Base-by-base conservation (phyloP, 2,888 invertebrate genomes). In the Anagyrus pseudococci region DNA sequence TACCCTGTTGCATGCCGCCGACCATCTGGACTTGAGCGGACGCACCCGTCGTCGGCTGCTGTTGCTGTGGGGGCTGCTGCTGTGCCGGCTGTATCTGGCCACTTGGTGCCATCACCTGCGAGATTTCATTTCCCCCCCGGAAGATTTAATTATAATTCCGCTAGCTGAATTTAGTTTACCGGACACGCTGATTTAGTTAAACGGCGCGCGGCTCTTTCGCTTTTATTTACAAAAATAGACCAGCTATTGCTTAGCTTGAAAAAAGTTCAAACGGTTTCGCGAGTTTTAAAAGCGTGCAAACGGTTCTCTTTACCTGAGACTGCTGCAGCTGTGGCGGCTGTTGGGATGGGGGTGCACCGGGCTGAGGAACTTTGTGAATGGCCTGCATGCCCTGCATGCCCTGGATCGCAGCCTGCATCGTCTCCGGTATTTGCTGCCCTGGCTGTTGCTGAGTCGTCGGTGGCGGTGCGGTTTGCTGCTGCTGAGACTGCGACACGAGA, bases 11-110 rank as follows among this genome's bases (percentile, higher is more conserved):
- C 54, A 76, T 70, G 33, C 71, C 69, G 15, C 72, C 68, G 19
- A 80, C 75, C 69, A 77, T 75, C 60, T 78, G 79, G 56, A 77
- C 76, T 59, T 71, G 73, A 62, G 70, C 67, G 2, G 55, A 10
- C 2, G 55, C 43, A 13, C 60, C 54, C 2, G 60, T 17, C 1
- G 64, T 15, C 20, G 58, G 22, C 69, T 75, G 64, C 67, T 71
- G 62, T 71, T 85, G 85, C 15, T 75, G 71, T 41, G 71, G 69
- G 82, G 83, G 80, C 64, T 84, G 84, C 57, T 84, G 71, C 41
- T 70, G 69, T 82, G 83, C 80, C 63, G 84, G 84, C 56, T 84
- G 81, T 68, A 85, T 83, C 70, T 85, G 73, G 82, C 84, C 74
- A 80, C 83, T 62, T 81, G 78, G 54, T 78, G 55, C 46, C 49